These are phyloP conservation scores for Pelobates cultripes DNA, from an alignment of 2,797 vertebrate species.

Conservation along the genomic window DNA sequence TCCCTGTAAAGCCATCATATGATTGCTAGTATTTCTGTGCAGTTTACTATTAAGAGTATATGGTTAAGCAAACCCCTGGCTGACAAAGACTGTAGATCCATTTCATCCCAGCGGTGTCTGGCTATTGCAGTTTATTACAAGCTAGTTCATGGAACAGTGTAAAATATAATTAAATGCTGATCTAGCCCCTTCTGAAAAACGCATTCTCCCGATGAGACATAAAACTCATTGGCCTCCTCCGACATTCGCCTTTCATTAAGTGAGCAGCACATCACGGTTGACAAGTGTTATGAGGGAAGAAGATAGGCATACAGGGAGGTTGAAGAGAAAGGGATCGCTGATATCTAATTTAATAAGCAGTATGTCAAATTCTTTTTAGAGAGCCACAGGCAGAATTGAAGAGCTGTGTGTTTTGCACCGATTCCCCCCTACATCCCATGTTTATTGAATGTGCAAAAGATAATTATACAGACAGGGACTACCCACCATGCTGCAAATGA, in stretches of 20 bases:
- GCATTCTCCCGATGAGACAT: conserved; percentile 25
- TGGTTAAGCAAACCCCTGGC: not conserved
- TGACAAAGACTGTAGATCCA: not conserved
- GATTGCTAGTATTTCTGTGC: too few species aligned
- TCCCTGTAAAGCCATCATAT: too few species aligned
- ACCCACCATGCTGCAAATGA: not conserved
- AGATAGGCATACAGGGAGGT: conserved; percentile 23
- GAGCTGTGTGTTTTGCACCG: not conserved
- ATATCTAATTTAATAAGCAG: conserved; percentile 50
- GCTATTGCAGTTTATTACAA: not conserved
- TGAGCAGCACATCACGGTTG: conserved; percentile 32
- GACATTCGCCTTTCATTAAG: conserved; percentile 40
- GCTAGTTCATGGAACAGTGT: conserved; percentile 5
- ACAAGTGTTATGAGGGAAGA: conserved; percentile 44
- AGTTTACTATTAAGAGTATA: not conserved
- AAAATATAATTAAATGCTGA: conserved; percentile 48
- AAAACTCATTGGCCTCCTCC: conserved; percentile 17
- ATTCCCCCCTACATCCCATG: not conserved
- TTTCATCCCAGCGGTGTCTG: not conserved
- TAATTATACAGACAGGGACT: conserved; percentile 26
- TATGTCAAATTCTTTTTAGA: conserved; percentile 29
- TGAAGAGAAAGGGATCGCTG: conserved; percentile 3
- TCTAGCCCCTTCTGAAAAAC: conserved; percentile 20
- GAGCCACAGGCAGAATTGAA: conserved; percentile 6
- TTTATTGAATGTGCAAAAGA: conserved; percentile 37